Evolutionary conservation across 2,113 vertebrate genomes (phyloP).

Genomic region (Triplophysa rosa): DNA sequence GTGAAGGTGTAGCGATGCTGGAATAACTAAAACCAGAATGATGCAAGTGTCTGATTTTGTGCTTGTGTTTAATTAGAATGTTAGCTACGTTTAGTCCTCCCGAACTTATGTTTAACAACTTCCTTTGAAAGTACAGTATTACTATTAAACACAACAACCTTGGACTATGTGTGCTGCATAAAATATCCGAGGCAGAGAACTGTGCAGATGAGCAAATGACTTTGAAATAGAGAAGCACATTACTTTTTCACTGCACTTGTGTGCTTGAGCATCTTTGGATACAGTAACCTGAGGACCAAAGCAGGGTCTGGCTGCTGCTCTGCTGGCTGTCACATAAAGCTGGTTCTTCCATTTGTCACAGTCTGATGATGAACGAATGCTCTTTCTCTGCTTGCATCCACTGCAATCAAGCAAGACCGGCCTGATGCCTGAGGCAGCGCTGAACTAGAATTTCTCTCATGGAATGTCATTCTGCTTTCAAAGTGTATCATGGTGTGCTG

Average conservation of each 20-base stretch:
- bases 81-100: too few relatives aligned
- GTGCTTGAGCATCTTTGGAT: conserved; percentile 32
- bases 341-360: conserved; percentile 35
- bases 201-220: conserved; percentile 3
- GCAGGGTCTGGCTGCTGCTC: conserved; percentile 21
- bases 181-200: background rate
- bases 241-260: conserved; percentile 14
- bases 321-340: conserved; percentile 29
- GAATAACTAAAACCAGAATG: too few relatives aligned
- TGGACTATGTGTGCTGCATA: background rate
- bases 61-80: too few relatives aligned
- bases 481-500: background rate
- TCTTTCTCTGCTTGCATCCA: conserved; percentile 20
- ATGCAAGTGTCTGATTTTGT: too few relatives aligned
- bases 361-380: conserved; percentile 41
- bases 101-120: too few relatives aligned
- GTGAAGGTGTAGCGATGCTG: too few relatives aligned
- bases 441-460: background rate
- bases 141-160: background rate
- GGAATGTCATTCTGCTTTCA: background rate
- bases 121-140: background rate
- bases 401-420: conserved; percentile 5
- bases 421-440: conserved; percentile 3
- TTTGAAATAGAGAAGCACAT: conserved; percentile 22
- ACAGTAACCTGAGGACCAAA: background rate